Evolutionary conservation across 2,113 vertebrate species (phyloP), one percentile per base, ranked within the genome.

Genomic region (Spheniscus mendiculus): DNA sequence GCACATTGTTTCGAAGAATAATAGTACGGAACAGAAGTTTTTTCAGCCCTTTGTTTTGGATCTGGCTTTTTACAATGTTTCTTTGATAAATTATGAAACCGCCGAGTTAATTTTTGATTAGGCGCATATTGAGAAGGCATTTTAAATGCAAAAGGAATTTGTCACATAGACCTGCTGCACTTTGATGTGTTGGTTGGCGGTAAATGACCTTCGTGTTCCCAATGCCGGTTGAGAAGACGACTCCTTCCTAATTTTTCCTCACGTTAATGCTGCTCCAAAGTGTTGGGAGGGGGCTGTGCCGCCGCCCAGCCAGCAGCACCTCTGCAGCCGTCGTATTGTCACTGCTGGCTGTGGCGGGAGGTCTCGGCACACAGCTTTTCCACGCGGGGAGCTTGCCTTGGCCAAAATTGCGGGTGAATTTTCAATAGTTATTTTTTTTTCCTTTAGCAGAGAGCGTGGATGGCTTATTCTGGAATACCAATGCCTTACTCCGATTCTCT

Each of bases 191-290:
- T 3, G 16, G 18, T n/a, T 67, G 86, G 76, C 16, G 15, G 72
- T 15, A 22, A 84, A 34, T 27, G 65, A 47, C 80, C 50, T 49
- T 83, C 11, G 0, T 29, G 30, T 81, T 81, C n/a, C 69, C 27
- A 6, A 2, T 32, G 77, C 55, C 2, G 2, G 38, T 3, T 49
- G 32, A 66, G 59, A 25, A 55, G 70, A 53, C 0, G 1, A 23
- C 20, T 83, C 50, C 23, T 40, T 76, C 59, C 62, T 58, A 3
- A 15, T 42, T 77, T 58, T 73, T 45, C 58, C 45, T 83, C 13
- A 0, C 45, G 70, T 87, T 38, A 23, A 10, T 30, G 1, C 23
- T 10, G 20, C 56, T 82, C 55, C 15, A 5, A 25, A 49, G 82
- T 0, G 0, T 6, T 59, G 62, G 78, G 93, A 71, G 61, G 47